Percentiles rank a stretch among this genome's conserved stretches.
Conservation (phyloP, 2,113 vertebrate species). For the Cottus gobio region DNA sequence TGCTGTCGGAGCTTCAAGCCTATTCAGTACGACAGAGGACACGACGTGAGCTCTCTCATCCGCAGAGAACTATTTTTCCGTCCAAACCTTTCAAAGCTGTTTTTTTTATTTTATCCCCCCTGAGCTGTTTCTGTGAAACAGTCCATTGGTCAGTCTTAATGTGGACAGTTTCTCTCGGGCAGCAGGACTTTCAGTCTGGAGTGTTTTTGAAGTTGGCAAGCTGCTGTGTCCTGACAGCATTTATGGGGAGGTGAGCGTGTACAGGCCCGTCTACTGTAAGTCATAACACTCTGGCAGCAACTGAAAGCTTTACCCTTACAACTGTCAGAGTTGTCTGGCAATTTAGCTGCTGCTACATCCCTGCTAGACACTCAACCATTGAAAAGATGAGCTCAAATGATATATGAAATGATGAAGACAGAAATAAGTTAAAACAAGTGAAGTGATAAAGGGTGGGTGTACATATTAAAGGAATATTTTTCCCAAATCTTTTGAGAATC, state of each 20-base stretch:
- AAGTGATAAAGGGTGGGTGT: background rate
- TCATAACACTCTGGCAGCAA: conserved; percentile 40
- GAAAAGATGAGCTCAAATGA: conserved; percentile 18
- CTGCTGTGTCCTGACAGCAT: conserved; percentile 35
- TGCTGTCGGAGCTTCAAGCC: conserved; percentile 19
- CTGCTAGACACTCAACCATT: conserved; percentile 23
- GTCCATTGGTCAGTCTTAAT: background rate
- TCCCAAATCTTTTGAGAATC: background rate
- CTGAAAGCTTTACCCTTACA: conserved; percentile 44
- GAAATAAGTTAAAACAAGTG: background rate
- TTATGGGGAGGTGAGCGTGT: conserved; percentile 35
- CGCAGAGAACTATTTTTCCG: conserved; percentile 27
- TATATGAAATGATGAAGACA: conserved; percentile 1
- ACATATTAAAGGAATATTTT: background rate
- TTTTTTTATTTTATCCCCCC: conserved; percentile 1
- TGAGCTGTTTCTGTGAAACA: conserved; percentile 16
- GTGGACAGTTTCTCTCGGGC: conserved; percentile 4
- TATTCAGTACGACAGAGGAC: conserved; percentile 23
- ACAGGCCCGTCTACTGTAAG: conserved; percentile 28
- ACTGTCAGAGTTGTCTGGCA: conserved; percentile 21
- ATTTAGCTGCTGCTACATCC: background rate
- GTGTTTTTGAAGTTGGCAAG: conserved; percentile 11
- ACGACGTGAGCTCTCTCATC: conserved; percentile 24
- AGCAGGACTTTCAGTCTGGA: conserved; percentile 14
- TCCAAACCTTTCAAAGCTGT: conserved; percentile 15